Base-by-base conservation (phyloP, 1,140 invertebrate species). In the Belonocnema kinseyi region DNA sequence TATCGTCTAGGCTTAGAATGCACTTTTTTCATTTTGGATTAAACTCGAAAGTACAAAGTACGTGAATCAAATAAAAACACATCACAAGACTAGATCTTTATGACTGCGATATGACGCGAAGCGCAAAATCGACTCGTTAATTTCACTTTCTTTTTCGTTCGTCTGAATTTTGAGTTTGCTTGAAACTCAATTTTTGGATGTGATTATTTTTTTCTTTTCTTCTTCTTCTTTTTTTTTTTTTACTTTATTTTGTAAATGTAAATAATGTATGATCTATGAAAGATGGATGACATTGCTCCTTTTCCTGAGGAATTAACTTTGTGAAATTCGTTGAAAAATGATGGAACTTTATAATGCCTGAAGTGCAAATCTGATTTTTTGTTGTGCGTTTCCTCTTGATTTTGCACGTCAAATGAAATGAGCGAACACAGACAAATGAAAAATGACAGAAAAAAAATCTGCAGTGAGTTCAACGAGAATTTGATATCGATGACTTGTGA, bases 261-360 rank as follows among this genome's bases (percentile, higher is more conserved):
- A 75, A 73, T 71, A 61, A 17, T 77, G 61, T 77, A 61, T 61
- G 61, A 72, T 72, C 58, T 61, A 61, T 50, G 51, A 82, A 80
- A 85, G 83, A 61, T 82, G 71, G 82, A n/a, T n/a, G n/a, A 80
- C 75, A 81, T 80, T 79, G 77, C 82, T 84, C 77, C 82, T 83
- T 82, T 7, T 86, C 77, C n/a, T 73, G 71, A 13, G 19, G 70
- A 51, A 26, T 26, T 26, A 26, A 53, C 76, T 77, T 80, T 61
- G 66, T 33, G 46, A 72, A 74, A 72, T 46, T 16, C 46, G 5
- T 33, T 33, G 26, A 72, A 66, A 66, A 66, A 66, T 66, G n/a
- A 40, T 40, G 61, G 26, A 14, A 66, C 2, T 26, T 58, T 50
- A 52, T n/a, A n/a, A n/a, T 26, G 50, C 52, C 13, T 74, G 70